These are phyloP conservation scores for Charina bottae DNA, from an alignment of 2,113 vertebrate genomes.

Conservation along the genomic window DNA sequence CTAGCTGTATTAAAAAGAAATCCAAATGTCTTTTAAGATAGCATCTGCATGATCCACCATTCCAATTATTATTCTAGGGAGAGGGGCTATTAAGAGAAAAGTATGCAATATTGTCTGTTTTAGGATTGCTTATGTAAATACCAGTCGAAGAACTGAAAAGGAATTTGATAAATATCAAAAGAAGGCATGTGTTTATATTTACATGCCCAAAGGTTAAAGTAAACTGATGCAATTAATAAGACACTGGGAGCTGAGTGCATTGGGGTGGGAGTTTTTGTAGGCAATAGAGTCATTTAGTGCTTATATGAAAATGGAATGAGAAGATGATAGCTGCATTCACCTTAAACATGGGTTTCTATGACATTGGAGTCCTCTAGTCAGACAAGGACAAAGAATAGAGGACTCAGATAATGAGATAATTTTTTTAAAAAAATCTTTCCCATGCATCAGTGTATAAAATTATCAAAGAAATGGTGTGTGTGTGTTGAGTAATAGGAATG, in stretches of 20 bases:
- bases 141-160: background rate
- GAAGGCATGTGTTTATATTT: background rate
- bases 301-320: background rate
- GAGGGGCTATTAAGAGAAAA: background rate
- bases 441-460: background rate
- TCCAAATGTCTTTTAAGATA: slow-evolving; percentile 17
- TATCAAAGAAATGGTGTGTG: background rate
- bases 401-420: background rate
- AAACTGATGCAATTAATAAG: background rate
- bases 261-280: background rate
- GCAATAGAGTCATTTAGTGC: background rate
- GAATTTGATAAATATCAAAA: background rate
- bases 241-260: background rate
- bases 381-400: background rate
- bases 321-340: background rate
- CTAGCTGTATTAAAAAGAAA: background rate
- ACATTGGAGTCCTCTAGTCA: background rate
- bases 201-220: background rate
- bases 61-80: background rate
- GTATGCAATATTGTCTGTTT: background rate
- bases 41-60: slow-evolving; percentile 2
- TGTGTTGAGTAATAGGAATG: background rate
- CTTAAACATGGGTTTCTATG: background rate
- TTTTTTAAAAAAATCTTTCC: background rate
- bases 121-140: background rate